Evolutionary conservation across 2,888 invertebrate genomes (phyloP).

Genomic region (Mesodorylaimus sp.): DNA sequence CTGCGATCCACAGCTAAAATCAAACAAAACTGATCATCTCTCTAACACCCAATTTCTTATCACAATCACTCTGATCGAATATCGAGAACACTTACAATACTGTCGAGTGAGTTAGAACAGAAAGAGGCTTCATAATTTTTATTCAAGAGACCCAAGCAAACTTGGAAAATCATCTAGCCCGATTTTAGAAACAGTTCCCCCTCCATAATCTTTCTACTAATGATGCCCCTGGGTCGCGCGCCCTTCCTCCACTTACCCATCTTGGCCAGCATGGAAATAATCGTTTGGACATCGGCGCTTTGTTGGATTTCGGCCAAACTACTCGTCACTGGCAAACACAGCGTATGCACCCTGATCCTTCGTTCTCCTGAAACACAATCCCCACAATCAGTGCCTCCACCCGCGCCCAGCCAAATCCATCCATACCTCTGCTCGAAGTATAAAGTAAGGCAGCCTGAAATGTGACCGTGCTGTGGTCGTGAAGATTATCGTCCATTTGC

Average conservation of each 20-base stretch:
- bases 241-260: no score
- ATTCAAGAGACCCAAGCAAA: no score
- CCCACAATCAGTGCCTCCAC: slow-evolving; percentile 4
- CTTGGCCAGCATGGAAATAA: slow-evolving; percentile 74
- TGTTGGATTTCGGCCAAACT: slow-evolving; percentile 66
- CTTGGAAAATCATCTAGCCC: no score
- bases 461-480: slow-evolving; percentile 68
- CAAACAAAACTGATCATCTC: slow-evolving; percentile 4
- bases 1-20: slow-evolving; percentile 68
- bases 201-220: no score
- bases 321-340: slow-evolving; percentile 72
- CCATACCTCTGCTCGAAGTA: slow-evolving; percentile 67
- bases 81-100: no score
- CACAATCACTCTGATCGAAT: no score
- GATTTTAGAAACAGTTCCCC: no score
- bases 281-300: slow-evolving; percentile 76
- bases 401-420: not conserved
- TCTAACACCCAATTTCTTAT: not conserved
- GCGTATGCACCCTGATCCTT: slow-evolving; percentile 86
- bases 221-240: no score
- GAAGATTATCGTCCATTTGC: slow-evolving; percentile 70
- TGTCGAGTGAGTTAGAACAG: no score
- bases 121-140: no score
- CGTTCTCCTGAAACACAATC: slow-evolving; percentile 51
- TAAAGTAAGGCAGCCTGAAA: slow-evolving; percentile 95